A percentile compares a stretch with the other conserved stretches of the same genome.
Conservation (phyloP, 2,797 vertebrate species). For the Cuculus canorus region DNA sequence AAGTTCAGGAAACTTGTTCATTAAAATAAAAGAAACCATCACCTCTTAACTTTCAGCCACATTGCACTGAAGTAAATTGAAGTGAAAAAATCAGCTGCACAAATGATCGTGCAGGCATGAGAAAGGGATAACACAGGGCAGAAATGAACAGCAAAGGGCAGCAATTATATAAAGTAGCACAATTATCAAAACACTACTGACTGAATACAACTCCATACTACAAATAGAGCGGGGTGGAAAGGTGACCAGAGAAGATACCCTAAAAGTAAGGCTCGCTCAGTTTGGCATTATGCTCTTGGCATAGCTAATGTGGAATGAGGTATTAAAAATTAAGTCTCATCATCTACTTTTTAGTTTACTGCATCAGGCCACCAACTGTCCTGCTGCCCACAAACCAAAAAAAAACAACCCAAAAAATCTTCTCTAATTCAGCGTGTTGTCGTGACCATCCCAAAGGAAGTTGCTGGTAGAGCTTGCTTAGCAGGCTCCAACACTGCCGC, state of each 20-base stretch:
- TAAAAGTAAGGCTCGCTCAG: neutral
- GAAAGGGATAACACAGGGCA: neutral
- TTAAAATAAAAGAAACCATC: neutral
- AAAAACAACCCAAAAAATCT: neutral
- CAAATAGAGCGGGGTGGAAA: neutral
- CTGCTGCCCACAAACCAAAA: neutral
- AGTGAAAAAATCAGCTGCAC: conserved; percentile 1
- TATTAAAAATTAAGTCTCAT: neutral
- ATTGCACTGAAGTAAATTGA: neutral
- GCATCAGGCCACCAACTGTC: neutral
- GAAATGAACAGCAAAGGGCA: neutral
- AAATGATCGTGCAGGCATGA: neutral
- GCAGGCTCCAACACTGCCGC: neutral
- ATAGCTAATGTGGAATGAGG: neutral
- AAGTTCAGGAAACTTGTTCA: conserved; percentile 1
- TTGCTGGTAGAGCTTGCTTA: neutral
- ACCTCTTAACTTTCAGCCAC: neutral
- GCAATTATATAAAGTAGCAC: neutral
- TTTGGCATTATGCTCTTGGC: neutral
- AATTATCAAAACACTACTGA: neutral
- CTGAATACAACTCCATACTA: neutral
- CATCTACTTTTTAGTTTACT: neutral
- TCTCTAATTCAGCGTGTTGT: neutral
- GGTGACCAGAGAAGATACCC: neutral
- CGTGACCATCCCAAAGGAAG: neutral